Conservation (phyloP, 2,888 invertebrate genomes). For the Clitarchus hookeri region DNA sequence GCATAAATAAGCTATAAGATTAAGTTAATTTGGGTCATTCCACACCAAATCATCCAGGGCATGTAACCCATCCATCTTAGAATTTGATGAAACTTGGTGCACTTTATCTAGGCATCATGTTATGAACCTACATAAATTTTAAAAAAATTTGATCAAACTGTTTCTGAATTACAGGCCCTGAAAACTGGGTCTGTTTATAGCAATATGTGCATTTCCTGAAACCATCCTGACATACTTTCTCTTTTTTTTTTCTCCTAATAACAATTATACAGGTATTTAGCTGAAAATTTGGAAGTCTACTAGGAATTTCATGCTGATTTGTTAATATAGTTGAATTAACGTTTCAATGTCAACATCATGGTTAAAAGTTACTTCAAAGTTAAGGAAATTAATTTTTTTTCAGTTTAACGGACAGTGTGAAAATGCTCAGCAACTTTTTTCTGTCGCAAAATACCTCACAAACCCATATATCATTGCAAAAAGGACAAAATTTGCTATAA, state of each 20-base stretch:
- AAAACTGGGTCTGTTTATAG: not conserved
- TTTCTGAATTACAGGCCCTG: not conserved
- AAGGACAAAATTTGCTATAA: not conserved
- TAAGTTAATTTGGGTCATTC: too few relatives aligned
- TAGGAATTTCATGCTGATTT: slow-evolving; percentile 12
- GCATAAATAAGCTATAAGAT: too few relatives aligned
- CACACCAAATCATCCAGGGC: not conserved
- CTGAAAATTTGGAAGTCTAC: not conserved
- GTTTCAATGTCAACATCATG: slow-evolving; percentile 4
- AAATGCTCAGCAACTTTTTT: not conserved
- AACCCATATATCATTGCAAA: not conserved
- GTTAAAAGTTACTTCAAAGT: not conserved
- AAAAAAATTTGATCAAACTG: too few relatives aligned
- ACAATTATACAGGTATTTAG: not conserved
- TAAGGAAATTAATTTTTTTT: not conserved
- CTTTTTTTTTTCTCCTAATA: not conserved
- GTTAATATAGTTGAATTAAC: not conserved
- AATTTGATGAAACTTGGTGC: slow-evolving; percentile 15
- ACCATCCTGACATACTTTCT: not conserved
- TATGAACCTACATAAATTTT: slow-evolving; percentile 11
- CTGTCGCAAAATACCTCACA: not conserved
- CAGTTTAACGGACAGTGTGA: not conserved
- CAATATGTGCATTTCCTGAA: not conserved
- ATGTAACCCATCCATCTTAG: not conserved
- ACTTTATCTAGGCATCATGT: not conserved